Evolutionary conservation across 1,140 invertebrate species (phyloP), one percentile per base, ranked within the genome.

Genomic region (Geopemphigus sp.): DNA sequence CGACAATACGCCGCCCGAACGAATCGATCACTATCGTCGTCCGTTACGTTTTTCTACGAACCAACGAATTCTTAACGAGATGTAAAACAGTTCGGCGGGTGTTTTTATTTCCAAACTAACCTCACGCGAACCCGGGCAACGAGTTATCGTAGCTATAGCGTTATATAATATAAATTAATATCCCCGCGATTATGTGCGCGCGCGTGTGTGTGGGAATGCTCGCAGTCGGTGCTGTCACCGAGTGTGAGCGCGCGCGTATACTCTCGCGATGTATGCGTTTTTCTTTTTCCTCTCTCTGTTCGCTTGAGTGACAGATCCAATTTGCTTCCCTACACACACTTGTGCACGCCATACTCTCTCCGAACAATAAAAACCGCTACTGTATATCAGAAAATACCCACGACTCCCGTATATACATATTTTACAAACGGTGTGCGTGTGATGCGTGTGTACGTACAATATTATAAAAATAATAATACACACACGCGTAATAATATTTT

Each of bases 281-380:
- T 29, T 68, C 50, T 70, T 50, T 70, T 50, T 66, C n/a, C 57
- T 78, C 54, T 54, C 68, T 26, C 24, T 29, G 1, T 78, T 39
- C 29, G 39, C 29, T 76, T 78, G 74, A 78, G 74, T 78, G 74
- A 78, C 74, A 78, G 74, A 78, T 78, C 57, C 74, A 78, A 78
- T 78, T 78, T 78, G 74, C 57, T 78, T 78, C 74, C 74, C 57
- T 50, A 26, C 57, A 29, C 32, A 39, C 32, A 39, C n/a, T n/a
- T 4, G 32, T 8, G 8, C 32, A 39, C 19, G 15, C 53, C 3
- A 50, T n/a, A 54, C 53, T 63, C 61, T 63, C 61, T 63, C 39
- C 32, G 32, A 78, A 78, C 74, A 78, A 78, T 78, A 63, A 78
- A 78, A 78, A 50, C 57, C 32, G 74, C 74, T 78, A 78, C 74